Base-by-base conservation (phyloP, 2,888 invertebrate genomes). In the Byasa hedistus region DNA sequence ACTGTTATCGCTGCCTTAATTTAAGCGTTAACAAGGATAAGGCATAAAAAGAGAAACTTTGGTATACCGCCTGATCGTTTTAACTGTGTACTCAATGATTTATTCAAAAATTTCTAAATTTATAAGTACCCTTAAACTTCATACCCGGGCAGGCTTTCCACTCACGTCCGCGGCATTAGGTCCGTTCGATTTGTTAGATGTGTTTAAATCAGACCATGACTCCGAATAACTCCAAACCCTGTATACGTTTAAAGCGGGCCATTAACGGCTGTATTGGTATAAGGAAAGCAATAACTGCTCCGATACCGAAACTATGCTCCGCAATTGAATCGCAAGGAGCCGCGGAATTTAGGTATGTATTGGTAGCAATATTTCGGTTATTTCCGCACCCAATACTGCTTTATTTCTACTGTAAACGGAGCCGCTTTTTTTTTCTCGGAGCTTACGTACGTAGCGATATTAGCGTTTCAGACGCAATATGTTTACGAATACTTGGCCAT, bases 221-320 rank as follows among this genome's bases (percentile, higher is more conserved):
- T 66, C 57, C 32, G 65, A 61, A 66, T 66, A 66, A 61, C 69
- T 69, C 44, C 63, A 69, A 70, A 72, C 70, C 70, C 71, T 76
- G 69, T 74, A 73, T 80, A 82, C 81, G 82, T 84, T 82, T 79
- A 82, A 84, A 54, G 79, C 73, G 76, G 70, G 71, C 78, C 77
- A 83, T 86, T 85, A 73, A 70, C 69, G 68, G 69, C 65, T 70
- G 71, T 74, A 74, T 75, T 72, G 73, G 78, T 83, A 83, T 79
- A 76, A 76, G 69, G 69, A 66, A 68, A 65, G 71, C 70, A 69
- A 65, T 71, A 72, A 70, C 70, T 61, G 69, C 66, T 54, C 48
- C 54, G 58, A 62, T 80, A 80, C 79, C 73, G 73, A 78, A 82
- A 83, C 79, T 83, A 83, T 79, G 68, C 74, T 61, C 65, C 69